phyloP scores from a whole-genome alignment of 2,888 invertebrate genomes.

The Oasisia sp. region DNA sequence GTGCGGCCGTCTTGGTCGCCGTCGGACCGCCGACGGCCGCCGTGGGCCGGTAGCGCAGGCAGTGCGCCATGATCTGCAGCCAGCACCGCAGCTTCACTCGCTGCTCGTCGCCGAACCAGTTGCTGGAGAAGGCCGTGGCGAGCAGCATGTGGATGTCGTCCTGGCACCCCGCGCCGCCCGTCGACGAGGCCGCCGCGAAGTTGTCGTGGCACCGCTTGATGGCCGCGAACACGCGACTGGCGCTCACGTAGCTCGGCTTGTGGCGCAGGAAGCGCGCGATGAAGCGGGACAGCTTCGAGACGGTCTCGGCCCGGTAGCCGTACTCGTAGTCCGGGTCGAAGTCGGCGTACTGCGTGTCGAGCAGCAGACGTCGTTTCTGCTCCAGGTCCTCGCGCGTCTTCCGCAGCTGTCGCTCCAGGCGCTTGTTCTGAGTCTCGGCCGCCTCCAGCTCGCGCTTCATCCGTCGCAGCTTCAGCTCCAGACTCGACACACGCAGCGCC shows the following conservation, averaged over 20 bases:
- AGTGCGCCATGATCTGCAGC: slow-evolving; percentile 46
- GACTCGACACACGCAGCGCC: slow-evolving; percentile 50
- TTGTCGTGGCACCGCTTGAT: slow-evolving; percentile 56
- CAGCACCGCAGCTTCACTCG: slow-evolving; percentile 52
- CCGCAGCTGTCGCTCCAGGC: slow-evolving; percentile 52
- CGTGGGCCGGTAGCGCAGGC: neutral
- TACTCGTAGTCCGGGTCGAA: slow-evolving; percentile 56
- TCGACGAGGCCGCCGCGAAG: slow-evolving; percentile 42
- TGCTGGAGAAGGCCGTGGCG: slow-evolving; percentile 59
- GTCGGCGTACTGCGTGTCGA: slow-evolving; percentile 48
- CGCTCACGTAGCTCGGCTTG: slow-evolving; percentile 55
- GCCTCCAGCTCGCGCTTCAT: slow-evolving; percentile 54
- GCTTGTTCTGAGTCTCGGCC: slow-evolving; percentile 53
- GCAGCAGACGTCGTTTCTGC: slow-evolving; percentile 45
- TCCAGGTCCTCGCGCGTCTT: slow-evolving; percentile 53
- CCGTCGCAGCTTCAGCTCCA: slow-evolving; percentile 54
- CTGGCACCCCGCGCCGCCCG: neutral
- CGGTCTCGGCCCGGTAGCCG: slow-evolving; percentile 53
- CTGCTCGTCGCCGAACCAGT: slow-evolving; percentile 58
- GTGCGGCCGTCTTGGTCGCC: neutral
- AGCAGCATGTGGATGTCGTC: slow-evolving; percentile 60
- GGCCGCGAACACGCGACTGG: slow-evolving; percentile 51
- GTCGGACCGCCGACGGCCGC: neutral
- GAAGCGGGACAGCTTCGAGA: slow-evolving; percentile 53
- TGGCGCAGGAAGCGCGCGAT: slow-evolving; percentile 52